These are phyloP conservation scores for Ochropleura plecta DNA, from an alignment of 2,888 invertebrate genomes.

Conservation along the genomic window DNA sequence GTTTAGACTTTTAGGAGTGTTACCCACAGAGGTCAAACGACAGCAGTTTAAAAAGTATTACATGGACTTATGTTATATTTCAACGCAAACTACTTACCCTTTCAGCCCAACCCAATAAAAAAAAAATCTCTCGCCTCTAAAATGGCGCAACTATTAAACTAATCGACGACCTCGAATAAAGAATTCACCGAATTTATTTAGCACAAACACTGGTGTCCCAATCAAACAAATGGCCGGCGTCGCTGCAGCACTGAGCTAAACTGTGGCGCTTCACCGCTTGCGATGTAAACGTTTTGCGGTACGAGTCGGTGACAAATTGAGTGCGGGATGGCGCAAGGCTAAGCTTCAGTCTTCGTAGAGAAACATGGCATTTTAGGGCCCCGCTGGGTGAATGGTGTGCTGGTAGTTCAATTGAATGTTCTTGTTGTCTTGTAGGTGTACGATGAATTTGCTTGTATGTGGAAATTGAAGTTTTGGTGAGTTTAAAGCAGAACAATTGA, in stretches of 20 bases:
- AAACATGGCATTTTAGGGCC: constrained; percentile 17
- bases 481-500: neutral
- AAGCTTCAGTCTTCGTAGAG: constrained; percentile 35
- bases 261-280: constrained; percentile 68
- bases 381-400: constrained; percentile 3
- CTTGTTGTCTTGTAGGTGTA: neutral
- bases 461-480: neutral
- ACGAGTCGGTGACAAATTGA: constrained; percentile 61
- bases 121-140: constrained; percentile 14
- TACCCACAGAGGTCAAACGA: too few relatives aligned
- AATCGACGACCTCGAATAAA: constrained; percentile 69
- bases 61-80: neutral
- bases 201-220: constrained; percentile 65
- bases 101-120: neutral
- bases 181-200: constrained; percentile 68
- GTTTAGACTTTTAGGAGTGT: too few relatives aligned
- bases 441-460: neutral
- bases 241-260: constrained; percentile 48
- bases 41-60: too few relatives aligned
- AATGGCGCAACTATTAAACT: constrained; percentile 57
- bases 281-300: constrained; percentile 51
- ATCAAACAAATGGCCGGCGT: constrained; percentile 73
- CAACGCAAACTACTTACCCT: neutral
- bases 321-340: constrained; percentile 23
- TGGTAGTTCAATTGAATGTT: constrained; percentile 21